Evolutionary conservation across 2,888 invertebrate species (phyloP).

Genomic region (Drosophila atripex): DNA sequence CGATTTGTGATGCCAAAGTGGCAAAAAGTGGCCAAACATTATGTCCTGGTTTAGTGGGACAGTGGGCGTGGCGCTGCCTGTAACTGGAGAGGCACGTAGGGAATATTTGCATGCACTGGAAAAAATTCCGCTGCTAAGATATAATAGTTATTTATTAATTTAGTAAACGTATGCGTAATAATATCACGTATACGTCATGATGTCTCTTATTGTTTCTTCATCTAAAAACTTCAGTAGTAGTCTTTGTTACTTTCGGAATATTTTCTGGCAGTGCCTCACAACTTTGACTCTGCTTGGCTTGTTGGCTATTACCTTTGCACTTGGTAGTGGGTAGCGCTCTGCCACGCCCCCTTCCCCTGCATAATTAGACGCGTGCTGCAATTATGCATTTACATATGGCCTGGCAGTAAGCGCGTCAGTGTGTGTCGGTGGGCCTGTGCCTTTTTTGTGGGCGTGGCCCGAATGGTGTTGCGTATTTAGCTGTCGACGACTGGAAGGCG

Average conservation of each 20-base stretch:
- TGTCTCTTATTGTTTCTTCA: not conserved
- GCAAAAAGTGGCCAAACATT: constrained; percentile 36
- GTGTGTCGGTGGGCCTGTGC: constrained; percentile 20
- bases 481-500: constrained; percentile 42
- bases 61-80: constrained; percentile 28
- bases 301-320: constrained; percentile 17
- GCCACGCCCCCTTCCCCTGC: constrained; percentile 40
- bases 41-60: constrained; percentile 18
- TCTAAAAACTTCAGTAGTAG: too few relatives aligned
- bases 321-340: constrained; percentile 10
- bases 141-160: not conserved
- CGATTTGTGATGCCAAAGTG: constrained; percentile 51
- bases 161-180: not conserved
- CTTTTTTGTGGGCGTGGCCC: constrained; percentile 59
- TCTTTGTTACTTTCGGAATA: too few relatives aligned
- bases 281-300: constrained; percentile 11
- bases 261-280: constrained; percentile 2
- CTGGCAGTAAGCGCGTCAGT: constrained; percentile 26
- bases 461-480: constrained; percentile 47
- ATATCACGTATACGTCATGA: not conserved
- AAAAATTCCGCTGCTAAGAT: not conserved
- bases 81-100: not conserved
- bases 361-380: constrained; percentile 73
- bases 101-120: not conserved
- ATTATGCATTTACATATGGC: constrained; percentile 44